Conservation (phyloP, 92 coral and sea anemone species). For the Nematostella vectensis region DNA sequence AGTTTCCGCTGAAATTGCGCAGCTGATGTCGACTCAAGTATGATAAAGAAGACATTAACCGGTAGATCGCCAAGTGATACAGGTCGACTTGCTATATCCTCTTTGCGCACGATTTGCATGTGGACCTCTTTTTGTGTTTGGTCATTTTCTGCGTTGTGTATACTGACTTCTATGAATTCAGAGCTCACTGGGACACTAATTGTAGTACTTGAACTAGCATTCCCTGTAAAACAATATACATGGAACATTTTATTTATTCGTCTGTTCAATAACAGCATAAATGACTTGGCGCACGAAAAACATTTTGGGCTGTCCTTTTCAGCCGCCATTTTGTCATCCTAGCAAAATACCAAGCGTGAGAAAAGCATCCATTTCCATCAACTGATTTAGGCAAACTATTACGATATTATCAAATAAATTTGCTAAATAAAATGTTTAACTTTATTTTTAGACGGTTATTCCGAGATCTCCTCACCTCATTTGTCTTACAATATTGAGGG, state of each 20-base stretch:
- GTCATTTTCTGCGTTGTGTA: background rate
- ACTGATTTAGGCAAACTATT: no score
- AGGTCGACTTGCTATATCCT: conserved; percentile 7
- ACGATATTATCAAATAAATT: no score
- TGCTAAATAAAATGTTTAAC: no score
- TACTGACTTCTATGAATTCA: conserved; percentile 16
- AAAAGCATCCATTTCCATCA: no score
- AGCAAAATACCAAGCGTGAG: no score
- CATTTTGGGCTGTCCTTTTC: background rate
- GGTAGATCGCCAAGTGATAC: conserved; percentile 11
- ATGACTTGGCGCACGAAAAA: background rate
- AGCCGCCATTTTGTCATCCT: no score
- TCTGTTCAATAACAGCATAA: background rate
- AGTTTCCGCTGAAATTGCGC: conserved; percentile 28
- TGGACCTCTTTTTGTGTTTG: conserved; percentile 4
- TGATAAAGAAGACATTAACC: conserved; percentile 19
- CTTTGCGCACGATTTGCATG: conserved; percentile 14
- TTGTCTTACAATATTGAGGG: no score
- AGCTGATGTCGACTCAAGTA: conserved; percentile 30
- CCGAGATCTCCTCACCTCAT: no score
- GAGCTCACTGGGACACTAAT: conserved; percentile 1
- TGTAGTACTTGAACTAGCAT: background rate
- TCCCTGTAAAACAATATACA: background rate
- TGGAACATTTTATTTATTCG: background rate
- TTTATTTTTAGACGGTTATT: no score